Evolutionary conservation across 1,140 invertebrate species (phyloP).

Genomic region (Trypoxylus dichotomus): DNA sequence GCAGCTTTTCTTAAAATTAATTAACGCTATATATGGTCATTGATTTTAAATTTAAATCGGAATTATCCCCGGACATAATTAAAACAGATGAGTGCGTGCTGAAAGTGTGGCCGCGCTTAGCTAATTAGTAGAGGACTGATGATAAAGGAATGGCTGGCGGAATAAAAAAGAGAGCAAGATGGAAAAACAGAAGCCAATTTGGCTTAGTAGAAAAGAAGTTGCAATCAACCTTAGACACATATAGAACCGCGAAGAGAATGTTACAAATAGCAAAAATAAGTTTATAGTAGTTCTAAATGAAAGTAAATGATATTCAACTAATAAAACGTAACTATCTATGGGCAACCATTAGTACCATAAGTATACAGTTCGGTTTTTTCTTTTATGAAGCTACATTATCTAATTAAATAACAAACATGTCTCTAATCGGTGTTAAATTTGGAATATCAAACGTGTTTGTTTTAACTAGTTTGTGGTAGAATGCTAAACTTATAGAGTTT

Average conservation of each 20-base stretch:
- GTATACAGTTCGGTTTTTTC: too few relatives aligned
- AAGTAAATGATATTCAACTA: not conserved
- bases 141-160: not conserved
- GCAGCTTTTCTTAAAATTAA: conserved; percentile 19
- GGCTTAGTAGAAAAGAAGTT: not conserved
- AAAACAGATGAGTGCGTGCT: conserved; percentile 22
- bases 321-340: not conserved
- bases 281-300: not conserved
- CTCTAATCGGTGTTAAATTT: too few relatives aligned
- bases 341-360: not conserved
- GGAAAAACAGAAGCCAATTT: conserved; percentile 6
- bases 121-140: conserved; percentile 6
- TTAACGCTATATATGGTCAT: conserved; percentile 16
- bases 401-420: too few relatives aligned
- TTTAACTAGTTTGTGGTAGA: too few relatives aligned
- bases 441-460: too few relatives aligned
- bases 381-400: too few relatives aligned
- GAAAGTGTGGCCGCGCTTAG: conserved; percentile 15
- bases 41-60: conserved; percentile 24
- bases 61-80: conserved; percentile 22
- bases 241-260: conserved; percentile 14
- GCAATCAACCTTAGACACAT: not conserved
- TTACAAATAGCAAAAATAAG: not conserved
- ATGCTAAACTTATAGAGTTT: too few relatives aligned
- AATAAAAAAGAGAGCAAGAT: not conserved